Evolutionary conservation across 2,113 vertebrate species (phyloP).

Genomic region (Scalopus aquaticus): DNA sequence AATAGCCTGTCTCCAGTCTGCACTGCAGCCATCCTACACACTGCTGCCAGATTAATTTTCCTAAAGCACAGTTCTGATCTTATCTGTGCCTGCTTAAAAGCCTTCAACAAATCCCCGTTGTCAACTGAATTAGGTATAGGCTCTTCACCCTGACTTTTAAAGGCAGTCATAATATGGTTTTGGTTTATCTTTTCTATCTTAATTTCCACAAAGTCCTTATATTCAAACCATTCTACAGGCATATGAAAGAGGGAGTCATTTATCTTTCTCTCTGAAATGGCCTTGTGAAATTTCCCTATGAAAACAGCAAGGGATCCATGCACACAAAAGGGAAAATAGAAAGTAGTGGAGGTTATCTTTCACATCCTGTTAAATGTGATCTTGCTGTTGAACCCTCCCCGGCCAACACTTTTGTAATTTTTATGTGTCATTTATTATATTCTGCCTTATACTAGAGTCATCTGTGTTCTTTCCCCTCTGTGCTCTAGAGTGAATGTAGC

Average conservation of each 20-base stretch:
- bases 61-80: neutral
- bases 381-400: neutral
- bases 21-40: neutral
- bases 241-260: neutral
- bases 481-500: neutral
- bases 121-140: neutral
- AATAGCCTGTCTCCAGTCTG: neutral
- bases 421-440: neutral
- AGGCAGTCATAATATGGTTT: neutral
- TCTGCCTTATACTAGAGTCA: neutral
- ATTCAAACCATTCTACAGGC: neutral
- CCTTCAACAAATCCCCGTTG: neutral
- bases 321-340: neutral
- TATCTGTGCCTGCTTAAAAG: conserved; percentile 30
- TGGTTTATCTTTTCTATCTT: neutral
- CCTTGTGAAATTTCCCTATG: neutral
- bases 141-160: neutral
- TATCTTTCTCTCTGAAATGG: neutral
- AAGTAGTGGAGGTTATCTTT: neutral
- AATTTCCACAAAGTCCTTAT: neutral
- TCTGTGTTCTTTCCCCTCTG: neutral
- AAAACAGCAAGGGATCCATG: neutral
- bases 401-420: neutral
- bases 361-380: neutral
- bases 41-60: neutral